Evolutionary conservation across 2,113 vertebrate species (phyloP).

Genomic region (Nestor notabilis): DNA sequence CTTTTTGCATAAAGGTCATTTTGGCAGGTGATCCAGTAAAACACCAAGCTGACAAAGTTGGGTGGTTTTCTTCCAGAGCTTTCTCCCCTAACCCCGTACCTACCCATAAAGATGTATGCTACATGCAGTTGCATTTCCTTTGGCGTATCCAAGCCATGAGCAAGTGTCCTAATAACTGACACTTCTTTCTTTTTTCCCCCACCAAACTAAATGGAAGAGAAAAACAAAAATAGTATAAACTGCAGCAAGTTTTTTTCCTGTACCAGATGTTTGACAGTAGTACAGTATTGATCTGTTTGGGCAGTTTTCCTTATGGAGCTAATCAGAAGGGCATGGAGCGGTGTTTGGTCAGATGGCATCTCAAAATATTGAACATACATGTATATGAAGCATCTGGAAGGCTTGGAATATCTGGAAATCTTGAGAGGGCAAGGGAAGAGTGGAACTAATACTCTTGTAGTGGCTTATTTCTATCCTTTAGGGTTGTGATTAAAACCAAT

Average conservation of each 20-base stretch:
- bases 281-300: background rate
- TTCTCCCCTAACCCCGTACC: background rate
- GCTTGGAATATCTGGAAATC: background rate
- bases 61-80: background rate
- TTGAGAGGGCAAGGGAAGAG: background rate
- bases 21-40: background rate
- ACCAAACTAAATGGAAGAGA: background rate
- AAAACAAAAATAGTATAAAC: background rate
- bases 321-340: background rate
- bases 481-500: background rate
- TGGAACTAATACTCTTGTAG: background rate
- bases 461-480: background rate
- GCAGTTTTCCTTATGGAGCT: background rate
- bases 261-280: background rate
- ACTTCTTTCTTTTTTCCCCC: background rate
- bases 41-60: background rate
- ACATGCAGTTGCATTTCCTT: background rate
- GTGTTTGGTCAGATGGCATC: background rate
- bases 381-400: background rate
- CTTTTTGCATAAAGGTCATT: background rate
- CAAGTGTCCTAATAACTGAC: background rate
- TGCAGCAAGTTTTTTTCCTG: background rate
- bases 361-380: background rate
- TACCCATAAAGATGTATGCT: fast-evolving
- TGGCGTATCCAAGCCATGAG: background rate